Percentiles rank a stretch among this genome's conserved stretches.
These are phyloP conservation scores for Rutpela maculata DNA, from an alignment of 2,888 invertebrate species.

Conservation along the genomic window DNA sequence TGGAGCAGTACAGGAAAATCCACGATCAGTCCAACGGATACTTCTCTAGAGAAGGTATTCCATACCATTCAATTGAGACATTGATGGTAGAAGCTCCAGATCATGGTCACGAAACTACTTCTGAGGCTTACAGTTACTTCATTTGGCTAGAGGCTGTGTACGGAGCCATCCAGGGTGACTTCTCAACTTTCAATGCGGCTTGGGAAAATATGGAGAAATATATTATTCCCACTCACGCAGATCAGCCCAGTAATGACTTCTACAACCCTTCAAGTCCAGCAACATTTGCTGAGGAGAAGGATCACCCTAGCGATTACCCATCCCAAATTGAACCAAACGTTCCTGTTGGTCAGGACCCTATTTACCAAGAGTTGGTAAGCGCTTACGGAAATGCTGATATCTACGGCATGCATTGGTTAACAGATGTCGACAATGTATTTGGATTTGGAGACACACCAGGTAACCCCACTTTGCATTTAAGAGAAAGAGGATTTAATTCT, in stretches of 20 bases:
- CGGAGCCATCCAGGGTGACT: conserved; percentile 57
- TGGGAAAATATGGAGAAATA: conserved; percentile 57
- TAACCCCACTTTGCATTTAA: not conserved
- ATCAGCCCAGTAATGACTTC: conserved; percentile 54
- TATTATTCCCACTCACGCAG: conserved; percentile 55
- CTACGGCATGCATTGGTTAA: conserved; percentile 61
- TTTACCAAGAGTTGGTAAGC: conserved; percentile 52
- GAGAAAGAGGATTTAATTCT: no score
- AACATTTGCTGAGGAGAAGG: conserved; percentile 56
- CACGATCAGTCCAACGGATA: conserved; percentile 55
- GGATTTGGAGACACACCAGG: conserved; percentile 53
- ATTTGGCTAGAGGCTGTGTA: conserved; percentile 59
- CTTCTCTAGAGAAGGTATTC: conserved; percentile 59
- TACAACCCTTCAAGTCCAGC: conserved; percentile 58
- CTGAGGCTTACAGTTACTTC: conserved; percentile 60
- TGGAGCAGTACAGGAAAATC: conserved; percentile 57
- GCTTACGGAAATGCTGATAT: conserved; percentile 55
- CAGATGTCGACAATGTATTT: conserved; percentile 55
- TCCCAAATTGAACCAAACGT: conserved; percentile 47
- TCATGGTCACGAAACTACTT: conserved; percentile 61
- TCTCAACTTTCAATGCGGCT: conserved; percentile 57
- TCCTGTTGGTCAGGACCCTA: conserved; percentile 57
- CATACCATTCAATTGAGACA: conserved; percentile 61
- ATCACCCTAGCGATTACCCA: conserved; percentile 57
- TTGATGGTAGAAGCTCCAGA: conserved; percentile 60